These are phyloP conservation scores for Ammospiza caudacuta DNA, from an alignment of 2,113 vertebrate genomes.

Conservation along the genomic window DNA sequence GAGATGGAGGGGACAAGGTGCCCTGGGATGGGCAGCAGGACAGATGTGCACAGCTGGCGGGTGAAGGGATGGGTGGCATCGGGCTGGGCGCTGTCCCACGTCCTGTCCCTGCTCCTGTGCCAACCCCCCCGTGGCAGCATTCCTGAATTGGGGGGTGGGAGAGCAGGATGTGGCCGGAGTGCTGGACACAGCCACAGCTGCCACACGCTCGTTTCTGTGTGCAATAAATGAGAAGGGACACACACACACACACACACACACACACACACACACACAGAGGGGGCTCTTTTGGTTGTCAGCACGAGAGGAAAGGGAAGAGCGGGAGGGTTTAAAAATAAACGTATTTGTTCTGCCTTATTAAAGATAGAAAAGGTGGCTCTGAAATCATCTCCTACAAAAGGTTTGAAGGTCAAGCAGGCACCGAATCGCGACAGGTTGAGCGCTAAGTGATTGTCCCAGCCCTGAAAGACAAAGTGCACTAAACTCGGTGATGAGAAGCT, in stretches of 20 bases:
- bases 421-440: conserved; percentile 30
- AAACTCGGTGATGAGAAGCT: background rate
- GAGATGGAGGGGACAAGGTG: background rate
- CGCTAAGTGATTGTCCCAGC: conserved; percentile 52
- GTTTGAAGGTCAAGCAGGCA: conserved; percentile 57
- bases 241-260: background rate
- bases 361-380: conserved; percentile 62
- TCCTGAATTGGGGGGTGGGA: background rate
- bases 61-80: background rate
- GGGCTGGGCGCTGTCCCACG: background rate
- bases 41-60: background rate
- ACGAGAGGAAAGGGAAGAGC: conserved; percentile 56
- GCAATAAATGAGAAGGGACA: background rate
- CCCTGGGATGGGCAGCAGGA: background rate
- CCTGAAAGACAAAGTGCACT: conserved; percentile 40
- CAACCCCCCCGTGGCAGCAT: background rate
- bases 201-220: background rate
- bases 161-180: background rate
- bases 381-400: conserved; percentile 55
- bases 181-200: background rate
- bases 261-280: background rate
- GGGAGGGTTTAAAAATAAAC: conserved; percentile 61
- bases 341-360: conserved; percentile 69
- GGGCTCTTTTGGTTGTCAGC: conserved; percentile 73
- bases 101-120: background rate